Conservation (phyloP, 2,797 vertebrate genomes). For the Tadarida brasiliensis region DNA sequence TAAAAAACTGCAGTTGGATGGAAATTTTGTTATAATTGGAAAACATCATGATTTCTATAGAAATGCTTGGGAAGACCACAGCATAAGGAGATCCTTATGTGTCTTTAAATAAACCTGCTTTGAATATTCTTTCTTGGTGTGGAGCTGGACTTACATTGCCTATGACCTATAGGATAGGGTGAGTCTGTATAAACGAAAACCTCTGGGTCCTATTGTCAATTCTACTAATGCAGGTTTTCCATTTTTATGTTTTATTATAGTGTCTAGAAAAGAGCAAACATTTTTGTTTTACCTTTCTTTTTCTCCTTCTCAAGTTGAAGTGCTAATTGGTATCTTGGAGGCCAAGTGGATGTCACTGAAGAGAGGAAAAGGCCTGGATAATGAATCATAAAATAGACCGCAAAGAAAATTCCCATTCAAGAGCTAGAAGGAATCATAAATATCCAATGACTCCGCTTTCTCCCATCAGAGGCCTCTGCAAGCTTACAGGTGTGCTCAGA, state of each 20-base stretch:
- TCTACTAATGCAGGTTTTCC: conserved; percentile 5
- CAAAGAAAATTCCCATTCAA: neutral
- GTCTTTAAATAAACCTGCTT: conserved; percentile 11
- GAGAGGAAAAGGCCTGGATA: conserved; percentile 34
- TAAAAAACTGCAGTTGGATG: neutral
- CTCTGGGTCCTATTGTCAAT: neutral
- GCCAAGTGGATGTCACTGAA: conserved; percentile 42
- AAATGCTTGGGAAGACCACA: neutral
- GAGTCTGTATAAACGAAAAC: neutral
- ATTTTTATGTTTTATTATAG: conserved; percentile 43
- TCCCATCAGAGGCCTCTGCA: conserved; percentile 1
- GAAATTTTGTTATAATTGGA: conserved; percentile 9
- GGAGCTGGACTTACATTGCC: neutral
- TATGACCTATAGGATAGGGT: neutral
- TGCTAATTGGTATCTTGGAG: conserved; percentile 65
- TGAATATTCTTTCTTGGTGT: neutral
- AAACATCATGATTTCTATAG: neutral
- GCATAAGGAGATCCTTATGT: neutral
- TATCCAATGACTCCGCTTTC: neutral
- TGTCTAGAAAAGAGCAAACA: neutral
- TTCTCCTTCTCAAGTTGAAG: conserved; percentile 41
- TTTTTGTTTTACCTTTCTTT: neutral
- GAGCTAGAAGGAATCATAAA: neutral
- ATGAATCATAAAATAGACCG: neutral
- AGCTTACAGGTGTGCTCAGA: neutral